These are phyloP conservation scores for Osmerus eperlanus DNA, from an alignment of 2,113 vertebrate genomes.

Conservation along the genomic window DNA sequence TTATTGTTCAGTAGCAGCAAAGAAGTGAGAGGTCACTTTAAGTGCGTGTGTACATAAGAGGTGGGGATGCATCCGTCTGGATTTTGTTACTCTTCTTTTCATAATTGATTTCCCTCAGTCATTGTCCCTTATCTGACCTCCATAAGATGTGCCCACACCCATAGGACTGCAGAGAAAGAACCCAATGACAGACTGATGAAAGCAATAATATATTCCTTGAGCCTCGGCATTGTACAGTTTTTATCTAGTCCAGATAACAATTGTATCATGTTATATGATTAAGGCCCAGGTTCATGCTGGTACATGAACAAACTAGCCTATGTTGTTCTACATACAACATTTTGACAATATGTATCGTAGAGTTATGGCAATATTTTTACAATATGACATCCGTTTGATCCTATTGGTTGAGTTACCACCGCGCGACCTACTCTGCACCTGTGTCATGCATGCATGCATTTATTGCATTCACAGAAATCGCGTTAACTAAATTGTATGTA, in stretches of 20 bases:
- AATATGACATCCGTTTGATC: no score
- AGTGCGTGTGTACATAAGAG: slow-evolving; percentile 13
- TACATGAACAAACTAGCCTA: no score
- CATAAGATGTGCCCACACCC: slow-evolving; percentile 38
- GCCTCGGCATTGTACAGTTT: no score
- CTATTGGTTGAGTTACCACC: no score
- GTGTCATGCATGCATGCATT: no score
- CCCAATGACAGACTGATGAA: slow-evolving; percentile 44
- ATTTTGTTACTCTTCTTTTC: slow-evolving; percentile 57
- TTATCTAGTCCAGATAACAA: no score
- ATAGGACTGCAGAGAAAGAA: not conserved
- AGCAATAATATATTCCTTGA: no score
- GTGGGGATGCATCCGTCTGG: not conserved
- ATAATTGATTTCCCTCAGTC: slow-evolving; percentile 52
- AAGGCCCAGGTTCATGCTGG: not conserved
- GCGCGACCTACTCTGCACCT: no score
- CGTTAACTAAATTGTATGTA: no score
- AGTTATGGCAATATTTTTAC: no score
- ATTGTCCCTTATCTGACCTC: slow-evolving; percentile 34
- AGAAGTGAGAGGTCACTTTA: slow-evolving; percentile 20
- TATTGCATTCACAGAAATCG: no score
- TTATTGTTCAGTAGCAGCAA: not conserved
- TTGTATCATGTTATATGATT: not conserved
- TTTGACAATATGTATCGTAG: no score
- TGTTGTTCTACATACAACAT: not conserved